A percentile compares a stretch with the other conserved stretches of the same genome.
Conservation (phyloP, 2,797 vertebrate genomes). For the Protonibea diacanthus region DNA sequence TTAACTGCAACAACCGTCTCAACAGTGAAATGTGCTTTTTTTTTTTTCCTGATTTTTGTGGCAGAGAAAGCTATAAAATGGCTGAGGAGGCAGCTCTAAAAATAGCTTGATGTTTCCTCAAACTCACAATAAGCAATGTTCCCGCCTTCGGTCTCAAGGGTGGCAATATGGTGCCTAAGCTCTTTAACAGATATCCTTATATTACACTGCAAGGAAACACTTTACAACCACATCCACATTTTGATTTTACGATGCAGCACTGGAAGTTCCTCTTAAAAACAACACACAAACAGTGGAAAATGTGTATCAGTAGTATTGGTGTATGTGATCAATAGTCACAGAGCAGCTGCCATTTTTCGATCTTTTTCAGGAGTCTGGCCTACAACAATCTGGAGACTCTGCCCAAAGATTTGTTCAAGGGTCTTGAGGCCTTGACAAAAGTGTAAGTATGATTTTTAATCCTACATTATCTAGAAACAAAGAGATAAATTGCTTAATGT, state of each 20-base stretch:
- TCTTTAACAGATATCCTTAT: conserved; percentile 24
- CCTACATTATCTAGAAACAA: conserved; percentile 1
- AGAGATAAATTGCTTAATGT: conserved; percentile 7
- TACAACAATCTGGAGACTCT: conserved; percentile 96
- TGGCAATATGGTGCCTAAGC: conserved; percentile 34
- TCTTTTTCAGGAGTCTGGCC: conserved; percentile 92
- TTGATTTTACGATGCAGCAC: not conserved
- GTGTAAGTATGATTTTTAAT: conserved; percentile 89
- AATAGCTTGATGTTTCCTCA: conserved; percentile 69
- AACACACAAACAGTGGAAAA: not conserved
- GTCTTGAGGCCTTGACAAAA: conserved; percentile 96
- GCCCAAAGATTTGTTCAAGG: conserved; percentile 97
- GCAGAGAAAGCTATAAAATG: conserved; percentile 53
- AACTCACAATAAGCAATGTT: conserved; percentile 66
- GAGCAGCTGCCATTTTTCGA: not conserved
- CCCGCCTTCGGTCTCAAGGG: conserved; percentile 45
- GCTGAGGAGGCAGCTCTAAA: conserved; percentile 64
- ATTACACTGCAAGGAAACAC: conserved; percentile 10
- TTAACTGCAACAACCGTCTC: not conserved
- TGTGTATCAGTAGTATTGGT: not conserved
- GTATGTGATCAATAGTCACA: not conserved
- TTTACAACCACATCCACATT: conserved; percentile 1
- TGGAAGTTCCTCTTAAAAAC: not conserved
- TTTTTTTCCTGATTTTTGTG: conserved; percentile 12
- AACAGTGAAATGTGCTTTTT: not conserved